Evolutionary conservation across 2,888 invertebrate genomes (phyloP).

Genomic region (Drosophila multiciliata): DNA sequence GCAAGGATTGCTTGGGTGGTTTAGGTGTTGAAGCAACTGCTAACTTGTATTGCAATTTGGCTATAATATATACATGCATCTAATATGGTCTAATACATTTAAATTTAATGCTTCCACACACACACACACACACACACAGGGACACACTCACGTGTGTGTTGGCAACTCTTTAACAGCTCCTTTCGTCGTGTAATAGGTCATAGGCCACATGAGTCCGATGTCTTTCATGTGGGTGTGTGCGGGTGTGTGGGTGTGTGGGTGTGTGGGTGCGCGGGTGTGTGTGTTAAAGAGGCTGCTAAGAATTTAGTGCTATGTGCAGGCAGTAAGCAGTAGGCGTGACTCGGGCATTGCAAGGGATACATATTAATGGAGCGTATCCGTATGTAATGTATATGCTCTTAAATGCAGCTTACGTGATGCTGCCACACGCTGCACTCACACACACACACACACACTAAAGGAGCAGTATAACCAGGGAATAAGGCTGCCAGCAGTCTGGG

Average conservation of each 20-base stretch:
- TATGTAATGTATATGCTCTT: conserved; percentile 80
- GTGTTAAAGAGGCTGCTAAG: conserved; percentile 43
- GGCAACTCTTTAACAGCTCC: conserved; percentile 70
- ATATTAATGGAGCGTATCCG: conserved; percentile 82
- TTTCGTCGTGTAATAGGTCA: conserved; percentile 79
- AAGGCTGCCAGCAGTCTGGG: conserved; percentile 9
- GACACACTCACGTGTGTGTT: conserved; percentile 26
- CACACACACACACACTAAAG: conserved; percentile 17
- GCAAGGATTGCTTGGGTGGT: neutral
- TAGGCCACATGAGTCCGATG: conserved; percentile 51
- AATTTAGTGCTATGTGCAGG: conserved; percentile 53
- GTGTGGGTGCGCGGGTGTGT: conserved; percentile 22
- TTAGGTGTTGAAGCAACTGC: conserved; percentile 28
- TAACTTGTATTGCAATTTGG: conserved; percentile 49
- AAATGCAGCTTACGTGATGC: conserved; percentile 81
- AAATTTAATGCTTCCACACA: conserved; percentile 43
- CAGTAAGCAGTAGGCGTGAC: conserved; percentile 65
- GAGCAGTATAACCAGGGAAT: conserved; percentile 30
- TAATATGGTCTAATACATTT: conserved; percentile 56
- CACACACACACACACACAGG: conserved; percentile 4
- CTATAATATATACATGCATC: conserved; percentile 40
- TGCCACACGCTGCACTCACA: conserved; percentile 39
- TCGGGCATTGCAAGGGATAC: conserved; percentile 75
- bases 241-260: conserved; percentile 19
- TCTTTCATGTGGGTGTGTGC: conserved; percentile 7